These are phyloP conservation scores for Leucoptera coffeella DNA, from an alignment of 2,888 invertebrate genomes.

Conservation along the genomic window DNA sequence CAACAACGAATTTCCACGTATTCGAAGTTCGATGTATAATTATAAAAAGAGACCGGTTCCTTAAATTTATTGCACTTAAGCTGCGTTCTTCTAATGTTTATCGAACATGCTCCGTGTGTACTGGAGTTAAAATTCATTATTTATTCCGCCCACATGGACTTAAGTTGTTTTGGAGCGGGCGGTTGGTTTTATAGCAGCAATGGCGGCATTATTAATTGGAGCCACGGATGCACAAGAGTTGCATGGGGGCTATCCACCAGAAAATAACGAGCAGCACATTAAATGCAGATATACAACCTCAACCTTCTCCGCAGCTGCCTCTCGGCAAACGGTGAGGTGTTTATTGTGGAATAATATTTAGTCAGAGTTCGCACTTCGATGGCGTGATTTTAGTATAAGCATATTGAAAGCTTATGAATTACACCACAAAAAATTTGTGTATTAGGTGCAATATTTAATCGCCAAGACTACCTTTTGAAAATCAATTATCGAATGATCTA, in stretches of 20 bases:
- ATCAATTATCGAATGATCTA: too few relatives aligned
- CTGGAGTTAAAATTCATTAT: too few relatives aligned
- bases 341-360: slow-evolving; percentile 4
- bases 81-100: too few relatives aligned
- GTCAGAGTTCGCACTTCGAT: slow-evolving; percentile 2
- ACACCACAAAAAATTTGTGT: too few relatives aligned
- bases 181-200: slow-evolving; percentile 35
- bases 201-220: slow-evolving; percentile 50
- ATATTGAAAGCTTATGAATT: too few relatives aligned
- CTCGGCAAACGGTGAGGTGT: slow-evolving; percentile 2
- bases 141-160: background rate
- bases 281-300: slow-evolving; percentile 18
- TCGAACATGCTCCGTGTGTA: too few relatives aligned
- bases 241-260: slow-evolving; percentile 52
- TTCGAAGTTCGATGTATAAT: slow-evolving; percentile 40
- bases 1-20: slow-evolving; percentile 48
- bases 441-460: too few relatives aligned
- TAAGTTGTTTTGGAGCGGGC: slow-evolving; percentile 2
- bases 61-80: too few relatives aligned
- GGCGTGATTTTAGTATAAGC: too few relatives aligned
- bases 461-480: too few relatives aligned
- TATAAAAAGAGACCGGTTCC: slow-evolving; percentile 47
- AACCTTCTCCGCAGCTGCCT: slow-evolving; percentile 35
- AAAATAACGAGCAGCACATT: slow-evolving; percentile 46
- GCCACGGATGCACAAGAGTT: slow-evolving; percentile 49